Conservation (phyloP, 2,888 invertebrate species). For the Argyresthia albistria region DNA sequence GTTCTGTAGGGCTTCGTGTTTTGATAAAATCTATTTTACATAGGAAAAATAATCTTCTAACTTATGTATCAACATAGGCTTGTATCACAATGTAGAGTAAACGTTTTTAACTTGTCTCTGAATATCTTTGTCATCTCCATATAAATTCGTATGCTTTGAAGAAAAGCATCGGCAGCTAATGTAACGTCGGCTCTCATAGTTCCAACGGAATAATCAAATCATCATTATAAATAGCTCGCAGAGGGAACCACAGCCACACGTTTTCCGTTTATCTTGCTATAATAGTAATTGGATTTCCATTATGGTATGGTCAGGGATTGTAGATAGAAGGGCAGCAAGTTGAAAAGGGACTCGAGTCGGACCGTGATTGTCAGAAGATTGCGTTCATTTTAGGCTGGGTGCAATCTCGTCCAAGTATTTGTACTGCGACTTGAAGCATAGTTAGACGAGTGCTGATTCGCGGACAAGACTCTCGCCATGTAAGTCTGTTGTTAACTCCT, state of each 20-base stretch:
- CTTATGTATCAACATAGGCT: too few species aligned
- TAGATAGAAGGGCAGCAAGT: constrained; percentile 42
- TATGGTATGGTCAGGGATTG: constrained; percentile 43
- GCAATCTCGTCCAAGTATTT: constrained; percentile 25
- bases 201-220: background rate
- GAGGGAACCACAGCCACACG: constrained; percentile 23
- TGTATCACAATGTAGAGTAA: too few species aligned
- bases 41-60: too few species aligned
- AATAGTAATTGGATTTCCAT: constrained; percentile 59
- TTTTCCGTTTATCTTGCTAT: constrained; percentile 45
- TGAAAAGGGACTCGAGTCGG: constrained; percentile 23
- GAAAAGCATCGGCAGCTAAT: too few species aligned
- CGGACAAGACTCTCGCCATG: background rate
- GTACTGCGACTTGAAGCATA: constrained; percentile 23
- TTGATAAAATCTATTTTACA: too few species aligned
- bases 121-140: too few species aligned
- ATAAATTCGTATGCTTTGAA: too few species aligned
- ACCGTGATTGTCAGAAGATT: constrained; percentile 42
- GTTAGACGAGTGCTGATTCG: background rate
- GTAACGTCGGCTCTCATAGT: background rate
- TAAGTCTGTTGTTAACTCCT: constrained; percentile 1
- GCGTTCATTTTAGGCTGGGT: constrained; percentile 33
- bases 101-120: too few species aligned
- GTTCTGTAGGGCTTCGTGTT: too few species aligned
- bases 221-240: background rate